phyloP scores from a whole-genome alignment of 2,888 invertebrate genomes.

The Oeneis ivallda region DNA sequence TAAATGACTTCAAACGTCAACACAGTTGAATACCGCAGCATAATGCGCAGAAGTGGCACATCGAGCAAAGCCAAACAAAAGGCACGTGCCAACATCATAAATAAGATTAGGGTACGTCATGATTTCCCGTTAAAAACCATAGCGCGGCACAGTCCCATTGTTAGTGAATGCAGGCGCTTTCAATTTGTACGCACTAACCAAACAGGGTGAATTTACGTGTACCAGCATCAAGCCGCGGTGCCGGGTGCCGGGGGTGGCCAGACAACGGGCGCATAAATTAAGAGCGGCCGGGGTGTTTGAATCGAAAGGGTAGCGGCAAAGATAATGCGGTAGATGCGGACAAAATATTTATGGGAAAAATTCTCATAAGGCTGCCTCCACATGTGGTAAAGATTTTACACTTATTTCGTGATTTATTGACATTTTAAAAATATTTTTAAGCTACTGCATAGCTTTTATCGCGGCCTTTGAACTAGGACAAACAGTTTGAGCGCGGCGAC shows the following conservation, averaged over 20 bases:
- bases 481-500: no score
- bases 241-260: slow-evolving; percentile 37
- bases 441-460: no score
- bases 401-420: no score
- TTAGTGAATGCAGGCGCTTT: slow-evolving; percentile 55
- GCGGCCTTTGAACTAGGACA: no score
- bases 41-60: slow-evolving; percentile 17
- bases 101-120: slow-evolving; percentile 68
- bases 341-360: no score
- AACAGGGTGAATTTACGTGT: slow-evolving; percentile 54
- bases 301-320: slow-evolving; percentile 54
- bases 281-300: slow-evolving; percentile 50
- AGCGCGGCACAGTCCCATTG: slow-evolving; percentile 44
- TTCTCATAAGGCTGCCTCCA: no score
- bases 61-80: slow-evolving; percentile 43
- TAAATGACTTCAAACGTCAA: slow-evolving; percentile 13
- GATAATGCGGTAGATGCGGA: slow-evolving; percentile 42
- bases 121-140: slow-evolving; percentile 53
- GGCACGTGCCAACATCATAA: slow-evolving; percentile 68
- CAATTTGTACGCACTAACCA: slow-evolving; percentile 65
- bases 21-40: slow-evolving; percentile 5
- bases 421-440: no score
- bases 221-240: slow-evolving; percentile 46
- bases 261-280: slow-evolving; percentile 73
- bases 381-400: no score